phyloP scores from a whole-genome alignment of 2,888 invertebrate species.

The Eurytoma californica region DNA sequence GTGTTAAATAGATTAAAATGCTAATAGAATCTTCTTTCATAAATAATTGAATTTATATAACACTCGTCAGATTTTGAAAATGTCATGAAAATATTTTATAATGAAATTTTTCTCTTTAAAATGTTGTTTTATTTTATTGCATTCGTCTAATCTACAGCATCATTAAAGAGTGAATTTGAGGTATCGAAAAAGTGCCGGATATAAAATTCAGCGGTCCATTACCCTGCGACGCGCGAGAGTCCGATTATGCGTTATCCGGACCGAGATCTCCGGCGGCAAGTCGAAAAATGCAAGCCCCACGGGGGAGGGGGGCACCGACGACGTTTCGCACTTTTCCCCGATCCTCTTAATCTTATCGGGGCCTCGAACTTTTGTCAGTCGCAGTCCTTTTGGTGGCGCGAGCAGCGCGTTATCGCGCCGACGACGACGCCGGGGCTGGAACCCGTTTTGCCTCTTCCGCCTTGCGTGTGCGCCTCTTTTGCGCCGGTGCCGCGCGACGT shows the following conservation, averaged over 20 bases:
- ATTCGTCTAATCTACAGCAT: too few relatives aligned
- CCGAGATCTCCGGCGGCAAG: conserved; percentile 33
- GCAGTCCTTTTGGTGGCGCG: conserved; percentile 32
- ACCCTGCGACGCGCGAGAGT: too few relatives aligned
- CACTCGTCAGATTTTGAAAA: too few relatives aligned
- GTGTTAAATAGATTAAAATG: too few relatives aligned
- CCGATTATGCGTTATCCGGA: conserved; percentile 44
- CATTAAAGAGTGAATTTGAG: too few relatives aligned
- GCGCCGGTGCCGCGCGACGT: conserved; percentile 20
- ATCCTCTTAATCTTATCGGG: conserved; percentile 58
- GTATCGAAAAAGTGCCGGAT: too few relatives aligned
- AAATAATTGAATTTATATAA: too few relatives aligned
- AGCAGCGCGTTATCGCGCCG: conserved; percentile 33
- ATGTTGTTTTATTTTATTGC: too few relatives aligned
- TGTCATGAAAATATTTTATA: too few relatives aligned
- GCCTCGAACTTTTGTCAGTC: conserved; percentile 57
- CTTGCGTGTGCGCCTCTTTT: conserved; percentile 22
- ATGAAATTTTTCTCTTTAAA: not conserved
- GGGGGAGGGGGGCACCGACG: conserved; percentile 43
- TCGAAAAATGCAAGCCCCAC: conserved; percentile 52
- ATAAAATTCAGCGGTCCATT: too few relatives aligned
- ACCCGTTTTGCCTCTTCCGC: conserved; percentile 57
- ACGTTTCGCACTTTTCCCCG: conserved; percentile 59
- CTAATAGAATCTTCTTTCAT: too few relatives aligned
- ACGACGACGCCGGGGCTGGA: conserved; percentile 31